Conservation (phyloP, 2,797 vertebrate species). For the Octomys mimax region DNA sequence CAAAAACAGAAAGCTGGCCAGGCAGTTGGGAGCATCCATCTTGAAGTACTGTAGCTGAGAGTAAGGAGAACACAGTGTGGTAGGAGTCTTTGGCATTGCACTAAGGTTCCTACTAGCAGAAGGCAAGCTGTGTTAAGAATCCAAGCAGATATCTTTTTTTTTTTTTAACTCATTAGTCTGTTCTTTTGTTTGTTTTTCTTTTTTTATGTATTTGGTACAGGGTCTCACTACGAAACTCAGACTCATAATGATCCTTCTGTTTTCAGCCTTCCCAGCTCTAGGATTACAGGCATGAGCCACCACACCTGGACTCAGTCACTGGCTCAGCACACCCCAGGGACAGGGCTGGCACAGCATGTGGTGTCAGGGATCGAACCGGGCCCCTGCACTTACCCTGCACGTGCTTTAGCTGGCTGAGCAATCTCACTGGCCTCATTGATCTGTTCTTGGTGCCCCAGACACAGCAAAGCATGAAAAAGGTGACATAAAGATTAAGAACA, state of each 20-base stretch:
- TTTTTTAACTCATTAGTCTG: constrained; percentile 17
- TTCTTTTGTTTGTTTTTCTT: too few species aligned
- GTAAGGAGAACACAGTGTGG: neutral
- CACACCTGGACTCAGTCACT: too few species aligned
- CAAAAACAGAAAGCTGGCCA: constrained; percentile 2
- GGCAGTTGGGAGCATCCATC: neutral
- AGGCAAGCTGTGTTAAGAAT: neutral
- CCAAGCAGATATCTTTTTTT: neutral
- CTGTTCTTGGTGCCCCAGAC: constrained; percentile 6
- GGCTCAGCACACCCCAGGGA: too few species aligned
- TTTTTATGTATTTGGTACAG: too few species aligned
- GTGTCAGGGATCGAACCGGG: too few species aligned
- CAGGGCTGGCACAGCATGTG: too few species aligned
- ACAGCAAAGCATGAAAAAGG: constrained; percentile 5
- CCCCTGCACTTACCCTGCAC: too few species aligned
- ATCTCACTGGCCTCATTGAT: neutral
- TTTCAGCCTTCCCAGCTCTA: too few species aligned
- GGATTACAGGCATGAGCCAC: too few species aligned
- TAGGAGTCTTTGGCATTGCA: constrained; percentile 36
- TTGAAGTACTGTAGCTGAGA: neutral
- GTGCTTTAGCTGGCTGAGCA: too few species aligned
- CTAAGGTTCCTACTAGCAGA: neutral
- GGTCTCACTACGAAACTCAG: too few species aligned
- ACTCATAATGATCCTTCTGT: too few species aligned
- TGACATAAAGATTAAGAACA: constrained; percentile 36